A percentile compares a stretch with the other conserved stretches of the same genome.
Conservation (phyloP, 2,113 vertebrate genomes). For the Halcyon malimbica region DNA sequence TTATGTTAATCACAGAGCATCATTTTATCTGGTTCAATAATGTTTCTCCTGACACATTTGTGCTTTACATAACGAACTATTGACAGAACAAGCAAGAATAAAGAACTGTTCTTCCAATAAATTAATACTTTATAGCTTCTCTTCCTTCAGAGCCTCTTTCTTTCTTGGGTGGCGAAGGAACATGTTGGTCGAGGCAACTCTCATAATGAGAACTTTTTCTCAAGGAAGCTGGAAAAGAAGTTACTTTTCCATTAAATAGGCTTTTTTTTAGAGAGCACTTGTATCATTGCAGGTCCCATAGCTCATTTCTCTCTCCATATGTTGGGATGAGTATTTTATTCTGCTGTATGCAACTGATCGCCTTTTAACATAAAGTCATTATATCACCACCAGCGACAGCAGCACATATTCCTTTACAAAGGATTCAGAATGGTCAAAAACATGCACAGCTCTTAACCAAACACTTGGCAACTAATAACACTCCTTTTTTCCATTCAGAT, state of each 20-base stretch:
- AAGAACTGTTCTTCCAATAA: constrained; percentile 10
- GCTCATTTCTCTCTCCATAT: not conserved
- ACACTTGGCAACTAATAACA: not conserved
- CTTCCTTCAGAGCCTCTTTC: not conserved
- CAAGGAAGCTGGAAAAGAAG: not conserved
- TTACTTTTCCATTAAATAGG: not conserved
- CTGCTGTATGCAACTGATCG: not conserved
- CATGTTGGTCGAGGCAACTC: not conserved
- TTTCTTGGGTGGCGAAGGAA: not conserved
- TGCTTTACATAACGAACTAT: constrained; percentile 2
- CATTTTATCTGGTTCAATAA: constrained; percentile 26
- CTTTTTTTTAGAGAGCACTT: not conserved
- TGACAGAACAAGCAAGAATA: not conserved
- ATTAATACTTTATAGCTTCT: not conserved
- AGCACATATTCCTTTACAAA: not conserved
- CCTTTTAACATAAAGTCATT: not conserved
- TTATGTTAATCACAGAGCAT: not conserved
- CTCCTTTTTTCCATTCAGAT: not conserved
- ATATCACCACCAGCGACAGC: not conserved
- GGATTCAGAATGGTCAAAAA: not conserved
- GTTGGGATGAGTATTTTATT: not conserved
- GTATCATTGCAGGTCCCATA: not conserved
- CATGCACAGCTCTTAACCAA: not conserved
- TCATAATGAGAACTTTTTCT: not conserved
- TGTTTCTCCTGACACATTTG: constrained; percentile 23